Conservation (phyloP, 1,140 invertebrate genomes). For the Wasmannia auropunctata region DNA sequence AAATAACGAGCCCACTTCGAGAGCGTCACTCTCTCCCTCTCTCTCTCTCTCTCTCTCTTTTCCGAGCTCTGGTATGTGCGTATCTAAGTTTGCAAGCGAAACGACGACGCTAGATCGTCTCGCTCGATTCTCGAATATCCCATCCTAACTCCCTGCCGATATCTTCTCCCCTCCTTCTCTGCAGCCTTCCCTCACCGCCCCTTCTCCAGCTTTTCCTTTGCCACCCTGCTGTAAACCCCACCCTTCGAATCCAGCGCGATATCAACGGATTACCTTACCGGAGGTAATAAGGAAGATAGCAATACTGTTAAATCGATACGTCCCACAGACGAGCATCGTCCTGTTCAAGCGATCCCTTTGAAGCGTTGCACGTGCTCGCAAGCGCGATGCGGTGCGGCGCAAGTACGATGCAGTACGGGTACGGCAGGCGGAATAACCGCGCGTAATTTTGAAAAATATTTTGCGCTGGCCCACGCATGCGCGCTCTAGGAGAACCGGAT, state of each 20-base stretch:
- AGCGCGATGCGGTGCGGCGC: not conserved
- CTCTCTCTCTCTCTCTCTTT: constrained; percentile 48
- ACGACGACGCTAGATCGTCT: constrained; percentile 48
- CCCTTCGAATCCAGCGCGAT: constrained; percentile 34
- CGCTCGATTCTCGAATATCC: constrained; percentile 40
- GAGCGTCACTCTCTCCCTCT: constrained; percentile 45
- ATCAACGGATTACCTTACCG: constrained; percentile 47
- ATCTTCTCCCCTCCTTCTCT: not conserved
- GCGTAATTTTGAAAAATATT: constrained; percentile 45
- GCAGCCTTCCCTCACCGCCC: not conserved
- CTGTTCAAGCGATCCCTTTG: constrained; percentile 29
- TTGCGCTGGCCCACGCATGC: constrained; percentile 64
- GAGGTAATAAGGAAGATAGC: constrained; percentile 68
- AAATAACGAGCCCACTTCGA: constrained; percentile 60
- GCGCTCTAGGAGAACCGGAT: constrained; percentile 74
- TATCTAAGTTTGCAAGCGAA: constrained; percentile 32
- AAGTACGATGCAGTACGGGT: not conserved
- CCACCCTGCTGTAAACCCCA: not conserved
- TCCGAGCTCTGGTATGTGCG: constrained; percentile 57
- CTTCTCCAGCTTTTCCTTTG: not conserved
- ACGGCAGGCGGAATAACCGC: constrained; percentile 33
- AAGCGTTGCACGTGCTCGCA: constrained; percentile 36
- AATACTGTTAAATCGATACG: constrained; percentile 63
- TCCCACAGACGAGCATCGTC: constrained; percentile 30
- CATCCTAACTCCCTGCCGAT: constrained; percentile 24